Base-by-base conservation (phyloP, 1,140 invertebrate species). In the Temnothorax longispinosus region DNA sequence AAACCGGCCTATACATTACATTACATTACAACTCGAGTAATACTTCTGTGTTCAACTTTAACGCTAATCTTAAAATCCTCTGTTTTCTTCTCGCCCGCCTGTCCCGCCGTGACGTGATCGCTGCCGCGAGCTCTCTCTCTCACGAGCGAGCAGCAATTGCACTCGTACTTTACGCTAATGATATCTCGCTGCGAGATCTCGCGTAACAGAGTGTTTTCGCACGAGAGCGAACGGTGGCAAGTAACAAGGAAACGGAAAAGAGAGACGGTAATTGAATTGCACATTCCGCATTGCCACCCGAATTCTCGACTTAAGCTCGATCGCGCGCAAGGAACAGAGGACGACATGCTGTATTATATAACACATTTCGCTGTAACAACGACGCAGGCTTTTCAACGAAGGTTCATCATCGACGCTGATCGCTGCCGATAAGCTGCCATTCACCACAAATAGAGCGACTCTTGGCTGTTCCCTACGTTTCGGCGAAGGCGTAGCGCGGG, bases 31-130 rank as follows among this genome's bases (percentile, higher is more conserved):
- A 75, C 82, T 94, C 91, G 91, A 92, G 89, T 94, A 94, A 94
- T 94, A 94, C 93, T 94, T 94, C 87, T 91, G 89, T 93, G 89
- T 93, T 93, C 89, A 94, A 92, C 91, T 93, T 93, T 94, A 94
- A 95, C 93, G 76, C 81, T 89, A 89, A 87, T 88, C 85, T 72
- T 65, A 77, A 52, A 87, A 60, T 44, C 50, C 8, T 69, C 50
- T 27, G 27, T 65, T 58, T 85, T 54, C 64, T 72, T 11, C n/a
- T 80, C 62, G 10, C n/a, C 54, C 11, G 21, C 69, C 69, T 41
- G 47, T 74, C 60, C 21, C 50, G 60, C 41, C 65, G 54, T 58
- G 52, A 71, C 44, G 64, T 50, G 52, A 88, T 88, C 74, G 67
- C 67, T 50, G 27, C 8, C 35, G n/a, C 50, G 54, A 81, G 47